phyloP scores from a whole-genome alignment of 2,113 vertebrate species.

The Megatriorchis doriae region DNA sequence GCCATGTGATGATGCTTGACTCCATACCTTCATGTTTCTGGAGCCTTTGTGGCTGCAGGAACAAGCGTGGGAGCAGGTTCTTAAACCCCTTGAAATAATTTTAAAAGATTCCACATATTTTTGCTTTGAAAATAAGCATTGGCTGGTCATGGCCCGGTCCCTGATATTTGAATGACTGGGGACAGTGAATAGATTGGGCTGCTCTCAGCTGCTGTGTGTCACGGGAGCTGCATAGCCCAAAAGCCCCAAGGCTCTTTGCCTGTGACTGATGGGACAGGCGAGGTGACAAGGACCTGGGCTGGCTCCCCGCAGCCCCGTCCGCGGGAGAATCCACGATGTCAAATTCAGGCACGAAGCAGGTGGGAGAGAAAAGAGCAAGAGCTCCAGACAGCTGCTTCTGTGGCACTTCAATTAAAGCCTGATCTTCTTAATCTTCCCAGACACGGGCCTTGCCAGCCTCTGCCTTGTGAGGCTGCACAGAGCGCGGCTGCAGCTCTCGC shows the following conservation, averaged over 20 bases:
- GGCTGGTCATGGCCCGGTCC: neutral
- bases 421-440: neutral
- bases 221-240: accelerated
- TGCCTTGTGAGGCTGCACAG: neutral
- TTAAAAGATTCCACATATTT: accelerated
- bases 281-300: neutral
- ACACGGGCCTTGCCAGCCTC: neutral
- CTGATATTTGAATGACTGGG: neutral
- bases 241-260: neutral
- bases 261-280: accelerated
- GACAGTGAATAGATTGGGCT: neutral
- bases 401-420: constrained; percentile 11
- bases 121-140: neutral
- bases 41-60: neutral
- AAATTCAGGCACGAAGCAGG: neutral
- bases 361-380: neutral
- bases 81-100: neutral
- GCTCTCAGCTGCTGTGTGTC: accelerated
- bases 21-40: accelerated
- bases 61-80: neutral
- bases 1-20: accelerated
- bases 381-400: neutral
- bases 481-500: neutral
- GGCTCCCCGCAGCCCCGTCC: accelerated
- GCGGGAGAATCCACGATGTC: accelerated